Conservation (phyloP, 1,140 invertebrate species). For the Pachyrhynchus sulphureomaculatus region DNA sequence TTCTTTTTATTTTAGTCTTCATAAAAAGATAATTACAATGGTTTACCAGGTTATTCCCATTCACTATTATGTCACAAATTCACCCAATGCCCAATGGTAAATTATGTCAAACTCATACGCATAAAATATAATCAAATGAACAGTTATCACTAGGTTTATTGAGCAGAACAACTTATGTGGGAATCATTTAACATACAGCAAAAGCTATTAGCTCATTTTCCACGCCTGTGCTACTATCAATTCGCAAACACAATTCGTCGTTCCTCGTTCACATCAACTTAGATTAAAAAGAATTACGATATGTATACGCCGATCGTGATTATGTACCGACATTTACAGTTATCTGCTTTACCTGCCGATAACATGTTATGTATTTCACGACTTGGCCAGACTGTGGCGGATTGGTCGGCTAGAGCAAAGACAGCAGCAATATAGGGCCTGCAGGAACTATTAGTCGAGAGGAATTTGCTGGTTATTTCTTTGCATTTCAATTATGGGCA, state of each 20-base stretch:
- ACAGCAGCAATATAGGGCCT: constrained; percentile 3
- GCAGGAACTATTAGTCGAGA: constrained; percentile 10
- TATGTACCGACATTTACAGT: constrained; percentile 35
- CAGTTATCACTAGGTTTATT: no score
- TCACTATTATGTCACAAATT: no score
- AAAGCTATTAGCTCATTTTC: constrained; percentile 8
- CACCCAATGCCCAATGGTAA: no score
- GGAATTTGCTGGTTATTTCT: no score
- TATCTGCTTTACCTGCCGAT: constrained; percentile 33
- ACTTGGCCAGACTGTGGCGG: constrained; percentile 13
- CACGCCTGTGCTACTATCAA: constrained; percentile 19
- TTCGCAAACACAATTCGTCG: constrained; percentile 29
- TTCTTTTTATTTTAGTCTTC: no score
- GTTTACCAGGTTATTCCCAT: no score
- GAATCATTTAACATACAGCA: not conserved
- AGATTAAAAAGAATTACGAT: constrained; percentile 33
- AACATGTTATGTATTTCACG: constrained; percentile 34
- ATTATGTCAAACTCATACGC: no score
- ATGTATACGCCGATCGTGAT: constrained; percentile 33
- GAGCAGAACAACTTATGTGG: no score
- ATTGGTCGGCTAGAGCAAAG: not conserved
- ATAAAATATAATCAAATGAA: no score
- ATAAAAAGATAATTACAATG: no score
- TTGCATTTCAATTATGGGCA: no score
- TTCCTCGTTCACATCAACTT: constrained; percentile 32